phyloP scores from a whole-genome alignment of 2,797 vertebrate genomes.

The Fringilla coelebs region DNA sequence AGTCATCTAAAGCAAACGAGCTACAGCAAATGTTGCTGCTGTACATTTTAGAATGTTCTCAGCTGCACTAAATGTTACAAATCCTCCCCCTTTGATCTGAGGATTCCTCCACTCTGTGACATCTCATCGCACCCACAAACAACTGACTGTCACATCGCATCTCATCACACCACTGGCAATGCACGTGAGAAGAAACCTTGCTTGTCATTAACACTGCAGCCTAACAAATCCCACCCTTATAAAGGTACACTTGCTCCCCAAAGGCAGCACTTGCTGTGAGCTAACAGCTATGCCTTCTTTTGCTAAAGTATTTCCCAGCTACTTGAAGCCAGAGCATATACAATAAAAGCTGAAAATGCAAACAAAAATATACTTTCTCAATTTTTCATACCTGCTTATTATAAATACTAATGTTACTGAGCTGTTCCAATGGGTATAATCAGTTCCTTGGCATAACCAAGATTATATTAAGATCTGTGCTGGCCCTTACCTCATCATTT shows the following conservation, averaged over 20 bases:
- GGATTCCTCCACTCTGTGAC: neutral
- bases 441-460: neutral
- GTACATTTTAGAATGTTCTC: neutral
- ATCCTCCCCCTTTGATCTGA: neutral
- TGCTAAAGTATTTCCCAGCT: neutral
- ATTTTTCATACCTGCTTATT: neutral
- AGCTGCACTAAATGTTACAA: neutral
- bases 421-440: neutral
- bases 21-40: constrained; percentile 19
- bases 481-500: neutral
- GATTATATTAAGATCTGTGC: neutral
- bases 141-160: neutral
- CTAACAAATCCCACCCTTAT: neutral
- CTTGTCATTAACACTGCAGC: neutral
- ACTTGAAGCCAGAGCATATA: neutral
- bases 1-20: constrained; percentile 13
- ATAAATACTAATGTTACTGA: neutral
- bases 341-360: neutral
- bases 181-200: neutral
- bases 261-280: neutral
- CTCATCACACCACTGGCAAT: neutral
- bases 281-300: neutral
- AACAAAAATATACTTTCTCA: neutral
- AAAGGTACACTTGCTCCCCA: neutral
- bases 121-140: neutral